phyloP scores from a whole-genome alignment of 1,140 invertebrate genomes.

The Microplitis mediator region DNA sequence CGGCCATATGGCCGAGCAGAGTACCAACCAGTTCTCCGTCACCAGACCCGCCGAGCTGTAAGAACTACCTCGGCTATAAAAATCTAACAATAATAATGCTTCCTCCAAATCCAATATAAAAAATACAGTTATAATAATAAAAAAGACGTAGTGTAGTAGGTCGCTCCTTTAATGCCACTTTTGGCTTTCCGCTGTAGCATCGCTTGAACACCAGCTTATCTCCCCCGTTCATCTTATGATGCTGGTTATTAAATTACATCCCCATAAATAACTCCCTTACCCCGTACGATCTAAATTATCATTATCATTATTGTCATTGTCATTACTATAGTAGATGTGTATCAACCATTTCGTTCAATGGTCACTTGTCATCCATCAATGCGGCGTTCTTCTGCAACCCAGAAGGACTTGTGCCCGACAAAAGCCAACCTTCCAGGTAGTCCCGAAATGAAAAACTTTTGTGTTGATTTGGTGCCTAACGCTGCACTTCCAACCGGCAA shows the following conservation, averaged over 20 bases:
- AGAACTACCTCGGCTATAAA: too few relatives aligned
- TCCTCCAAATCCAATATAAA: not conserved
- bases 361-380: too few relatives aligned
- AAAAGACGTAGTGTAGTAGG: constrained; percentile 11
- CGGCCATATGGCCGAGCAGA: constrained; percentile 54
- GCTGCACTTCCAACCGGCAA: not conserved
- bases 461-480: not conserved
- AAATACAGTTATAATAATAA: constrained; percentile 15
- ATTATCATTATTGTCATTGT: too few relatives aligned
- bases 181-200: constrained; percentile 38
- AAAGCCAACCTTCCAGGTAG: not conserved
- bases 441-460: not conserved
- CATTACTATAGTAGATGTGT: too few relatives aligned
- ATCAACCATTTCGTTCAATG: too few relatives aligned
- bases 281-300: constrained; percentile 41
- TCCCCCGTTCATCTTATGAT: constrained; percentile 49
- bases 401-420: too few relatives aligned
- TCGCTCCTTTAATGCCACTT: constrained; percentile 57
- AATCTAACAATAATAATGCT: too few relatives aligned
- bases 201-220: constrained; percentile 45
- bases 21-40: constrained; percentile 7
- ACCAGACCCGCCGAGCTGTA: too few relatives aligned
- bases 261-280: constrained; percentile 54
- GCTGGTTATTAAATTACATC: constrained; percentile 60
- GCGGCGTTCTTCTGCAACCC: too few relatives aligned